Conservation (phyloP, 2,797 vertebrate species). For the Atherinosoma microstoma region DNA sequence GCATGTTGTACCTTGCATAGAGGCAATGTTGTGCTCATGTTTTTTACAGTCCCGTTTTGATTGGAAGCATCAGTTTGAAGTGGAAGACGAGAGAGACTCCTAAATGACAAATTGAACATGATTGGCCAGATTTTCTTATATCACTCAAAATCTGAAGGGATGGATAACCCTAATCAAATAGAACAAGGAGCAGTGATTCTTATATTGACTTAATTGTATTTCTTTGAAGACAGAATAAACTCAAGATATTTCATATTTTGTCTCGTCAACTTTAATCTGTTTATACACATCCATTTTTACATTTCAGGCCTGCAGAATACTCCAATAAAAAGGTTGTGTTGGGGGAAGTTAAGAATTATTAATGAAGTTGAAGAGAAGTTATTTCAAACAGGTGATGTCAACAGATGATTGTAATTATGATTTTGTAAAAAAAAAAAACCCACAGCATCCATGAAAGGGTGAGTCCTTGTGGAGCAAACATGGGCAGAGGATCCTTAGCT, state of each 20-base stretch:
- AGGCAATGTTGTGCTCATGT: constrained; percentile 71
- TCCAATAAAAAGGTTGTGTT: not conserved
- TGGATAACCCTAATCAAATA: not conserved
- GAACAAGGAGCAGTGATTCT: not conserved
- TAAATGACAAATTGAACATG: constrained; percentile 36
- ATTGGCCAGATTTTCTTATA: not conserved
- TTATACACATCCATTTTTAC: not conserved
- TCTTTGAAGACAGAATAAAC: not conserved
- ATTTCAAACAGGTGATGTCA: not conserved
- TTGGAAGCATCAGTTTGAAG: constrained; percentile 55
- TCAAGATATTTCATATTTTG: not conserved
- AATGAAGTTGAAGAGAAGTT: not conserved
- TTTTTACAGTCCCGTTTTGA: constrained; percentile 54
- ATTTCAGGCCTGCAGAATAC: not conserved
- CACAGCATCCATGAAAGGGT: no score
- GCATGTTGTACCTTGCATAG: constrained; percentile 71
- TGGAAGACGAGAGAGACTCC: constrained; percentile 81
- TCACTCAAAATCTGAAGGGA: not conserved
- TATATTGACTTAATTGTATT: not conserved
- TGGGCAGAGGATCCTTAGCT: not conserved
- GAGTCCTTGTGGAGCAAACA: not conserved
- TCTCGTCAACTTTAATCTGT: not conserved
- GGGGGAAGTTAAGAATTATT: not conserved
- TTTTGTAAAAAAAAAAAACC: not conserved
- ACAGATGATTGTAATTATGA: not conserved